Evolutionary conservation across 2,113 vertebrate genomes (phyloP).

Genomic region (Hippocampus barbouri): DNA sequence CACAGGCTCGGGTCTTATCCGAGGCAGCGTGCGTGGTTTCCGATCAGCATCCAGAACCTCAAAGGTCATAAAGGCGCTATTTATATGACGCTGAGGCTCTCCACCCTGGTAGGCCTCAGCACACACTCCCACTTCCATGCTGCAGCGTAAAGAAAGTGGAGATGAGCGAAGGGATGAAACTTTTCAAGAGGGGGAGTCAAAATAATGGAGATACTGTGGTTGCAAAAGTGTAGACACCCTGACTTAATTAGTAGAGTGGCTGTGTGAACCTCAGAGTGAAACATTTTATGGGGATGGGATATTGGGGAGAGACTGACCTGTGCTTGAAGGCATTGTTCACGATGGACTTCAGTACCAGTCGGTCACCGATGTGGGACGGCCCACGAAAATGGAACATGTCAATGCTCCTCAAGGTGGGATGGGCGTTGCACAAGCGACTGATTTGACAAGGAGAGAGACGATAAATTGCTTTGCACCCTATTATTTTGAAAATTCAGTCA

Average conservation of each 20-base stretch:
- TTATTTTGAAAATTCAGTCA: neutral
- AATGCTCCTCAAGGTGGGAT: slow-evolving; percentile 86
- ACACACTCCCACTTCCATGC: slow-evolving; percentile 96
- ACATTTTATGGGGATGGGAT: neutral
- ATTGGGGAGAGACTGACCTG: slow-evolving; percentile 69
- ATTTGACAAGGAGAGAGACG: neutral
- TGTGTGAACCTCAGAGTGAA: too few relatives aligned
- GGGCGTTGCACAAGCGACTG: slow-evolving; percentile 87
- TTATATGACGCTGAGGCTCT: slow-evolving; percentile 82
- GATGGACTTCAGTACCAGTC: slow-evolving; percentile 90
- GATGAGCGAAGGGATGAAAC: neutral
- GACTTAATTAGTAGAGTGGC: neutral
- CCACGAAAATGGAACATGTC: slow-evolving; percentile 99
- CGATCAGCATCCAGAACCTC: slow-evolving; percentile 81
- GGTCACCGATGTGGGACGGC: slow-evolving; percentile 90
- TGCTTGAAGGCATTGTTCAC: slow-evolving; percentile 95
- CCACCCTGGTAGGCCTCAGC: slow-evolving; percentile 88
- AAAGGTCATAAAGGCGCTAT: slow-evolving; percentile 97
- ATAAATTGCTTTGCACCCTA: neutral
- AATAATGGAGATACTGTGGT: neutral
- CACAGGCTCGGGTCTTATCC: slow-evolving; percentile 83
- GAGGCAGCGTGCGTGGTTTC: slow-evolving; percentile 76
- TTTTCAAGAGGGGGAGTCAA: neutral
- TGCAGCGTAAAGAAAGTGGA: slow-evolving; percentile 46
- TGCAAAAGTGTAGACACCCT: neutral